A percentile compares a stretch with the other conserved stretches of the same genome.
These are phyloP conservation scores for Panthera leo DNA, from an alignment of 2,113 vertebrate genomes.

Conservation along the genomic window DNA sequence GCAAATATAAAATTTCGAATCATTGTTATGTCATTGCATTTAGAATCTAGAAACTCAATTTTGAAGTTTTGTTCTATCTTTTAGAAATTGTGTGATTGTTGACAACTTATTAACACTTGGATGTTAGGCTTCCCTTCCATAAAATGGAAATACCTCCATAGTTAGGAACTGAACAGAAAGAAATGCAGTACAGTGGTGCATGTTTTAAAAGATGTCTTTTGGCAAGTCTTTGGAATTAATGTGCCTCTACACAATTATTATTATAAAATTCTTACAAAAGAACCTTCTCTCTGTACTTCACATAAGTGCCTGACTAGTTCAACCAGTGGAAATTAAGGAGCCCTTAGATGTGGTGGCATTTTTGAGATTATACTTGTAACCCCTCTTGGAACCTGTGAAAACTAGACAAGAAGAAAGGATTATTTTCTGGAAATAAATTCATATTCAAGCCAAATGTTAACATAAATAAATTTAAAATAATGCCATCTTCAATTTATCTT, in stretches of 20 bases:
- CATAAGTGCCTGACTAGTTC: not conserved
- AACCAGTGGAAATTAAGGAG: not conserved
- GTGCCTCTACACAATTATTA: not conserved
- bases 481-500: not conserved
- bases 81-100: not conserved
- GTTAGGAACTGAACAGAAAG: conserved; percentile 8
- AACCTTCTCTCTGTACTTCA: not conserved
- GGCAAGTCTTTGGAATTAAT: not conserved
- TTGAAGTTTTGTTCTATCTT: not conserved
- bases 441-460: not conserved
- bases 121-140: not conserved
- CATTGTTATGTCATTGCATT: not conserved
- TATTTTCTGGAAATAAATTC: conserved; percentile 3
- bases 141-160: not conserved
- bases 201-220: not conserved
- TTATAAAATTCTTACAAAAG: conserved; percentile 5
- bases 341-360: not conserved
- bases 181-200: not conserved
- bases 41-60: conserved; percentile 22
- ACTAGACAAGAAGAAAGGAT: not conserved
- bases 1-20: conserved; percentile 3
- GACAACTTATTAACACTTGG: not conserved
- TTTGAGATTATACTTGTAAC: conserved; percentile 27
- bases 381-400: not conserved
- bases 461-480: conserved; percentile 2